These are phyloP conservation scores for Cryptotis parvus DNA, from an alignment of 2,113 vertebrate species.

Conservation along the genomic window DNA sequence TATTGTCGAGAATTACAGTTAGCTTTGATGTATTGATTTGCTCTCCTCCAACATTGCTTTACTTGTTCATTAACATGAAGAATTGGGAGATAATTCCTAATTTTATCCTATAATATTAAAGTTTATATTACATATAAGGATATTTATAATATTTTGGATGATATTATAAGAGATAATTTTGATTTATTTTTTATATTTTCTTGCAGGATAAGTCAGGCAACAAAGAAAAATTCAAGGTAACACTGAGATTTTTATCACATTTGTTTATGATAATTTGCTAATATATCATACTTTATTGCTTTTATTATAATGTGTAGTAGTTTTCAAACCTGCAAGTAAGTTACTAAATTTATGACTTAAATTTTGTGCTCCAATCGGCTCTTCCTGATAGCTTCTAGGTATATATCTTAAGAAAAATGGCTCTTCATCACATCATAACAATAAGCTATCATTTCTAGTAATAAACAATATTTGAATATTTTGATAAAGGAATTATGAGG, in stretches of 20 bases:
- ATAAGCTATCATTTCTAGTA: too few relatives aligned
- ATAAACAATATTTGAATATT: too few relatives aligned
- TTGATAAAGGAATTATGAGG: too few relatives aligned
- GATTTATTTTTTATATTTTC: background rate
- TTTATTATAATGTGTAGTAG: background rate
- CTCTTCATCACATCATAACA: too few relatives aligned
- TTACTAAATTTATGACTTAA: background rate
- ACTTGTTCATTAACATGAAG: background rate
- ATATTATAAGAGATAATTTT: background rate
- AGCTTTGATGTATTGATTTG: constrained; percentile 6
- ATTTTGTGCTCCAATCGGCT: background rate
- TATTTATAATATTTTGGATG: constrained; percentile 43
- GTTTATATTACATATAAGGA: background rate
- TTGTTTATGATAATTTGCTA: background rate
- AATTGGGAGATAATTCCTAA: background rate
- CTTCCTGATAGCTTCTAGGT: background rate
- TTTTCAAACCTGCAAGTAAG: background rate
- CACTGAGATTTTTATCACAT: background rate
- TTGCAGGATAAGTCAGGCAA: background rate
- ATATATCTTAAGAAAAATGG: too few relatives aligned
- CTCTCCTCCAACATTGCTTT: background rate
- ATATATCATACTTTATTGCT: background rate
- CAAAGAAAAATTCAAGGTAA: background rate
- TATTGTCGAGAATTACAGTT: background rate
- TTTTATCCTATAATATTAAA: background rate